These are phyloP conservation scores for Parnassius orleans DNA, from an alignment of 2,888 invertebrate species.

Conservation along the genomic window DNA sequence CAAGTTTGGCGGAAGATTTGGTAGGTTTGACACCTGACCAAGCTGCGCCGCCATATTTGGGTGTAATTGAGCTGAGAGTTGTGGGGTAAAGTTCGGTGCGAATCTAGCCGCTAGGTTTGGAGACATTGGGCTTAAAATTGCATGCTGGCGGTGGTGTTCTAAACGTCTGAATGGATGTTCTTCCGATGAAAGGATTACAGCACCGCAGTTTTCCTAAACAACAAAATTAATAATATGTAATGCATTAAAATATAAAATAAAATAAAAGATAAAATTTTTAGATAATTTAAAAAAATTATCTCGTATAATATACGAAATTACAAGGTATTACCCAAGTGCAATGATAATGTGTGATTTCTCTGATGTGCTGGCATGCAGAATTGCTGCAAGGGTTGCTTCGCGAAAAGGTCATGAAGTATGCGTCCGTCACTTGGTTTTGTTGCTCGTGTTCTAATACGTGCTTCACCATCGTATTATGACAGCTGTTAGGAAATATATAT, in stretches of 20 bases:
- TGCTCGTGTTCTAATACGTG: conserved; percentile 94
- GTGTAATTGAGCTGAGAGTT: conserved; percentile 70
- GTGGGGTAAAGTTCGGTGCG: conserved; percentile 78
- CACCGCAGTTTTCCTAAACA: conserved; percentile 88
- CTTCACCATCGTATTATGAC: conserved; percentile 87
- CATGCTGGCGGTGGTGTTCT: conserved; percentile 93
- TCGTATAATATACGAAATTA: too few species aligned
- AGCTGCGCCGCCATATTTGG: conserved; percentile 75
- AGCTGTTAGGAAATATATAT: conserved; percentile 50
- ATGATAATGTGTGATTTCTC: conserved; percentile 92
- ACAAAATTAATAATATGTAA: conserved; percentile 9
- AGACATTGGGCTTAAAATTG: conserved; percentile 84
- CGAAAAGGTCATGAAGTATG: conserved; percentile 85
- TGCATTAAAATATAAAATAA: neutral
- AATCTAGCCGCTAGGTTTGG: conserved; percentile 80
- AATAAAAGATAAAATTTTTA: too few species aligned
- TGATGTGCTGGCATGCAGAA: conserved; percentile 86
- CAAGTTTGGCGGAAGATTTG: conserved; percentile 69
- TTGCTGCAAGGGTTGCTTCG: conserved; percentile 84
- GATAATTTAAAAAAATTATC: too few species aligned
- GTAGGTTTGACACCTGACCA: conserved; percentile 64
- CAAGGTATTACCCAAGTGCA: conserved; percentile 88
- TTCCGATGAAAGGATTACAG: conserved; percentile 86
- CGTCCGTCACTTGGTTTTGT: conserved; percentile 91
- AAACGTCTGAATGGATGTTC: conserved; percentile 90